Evolutionary conservation across 2,888 invertebrate species (phyloP).

Genomic region (Phyllotreta striolata): DNA sequence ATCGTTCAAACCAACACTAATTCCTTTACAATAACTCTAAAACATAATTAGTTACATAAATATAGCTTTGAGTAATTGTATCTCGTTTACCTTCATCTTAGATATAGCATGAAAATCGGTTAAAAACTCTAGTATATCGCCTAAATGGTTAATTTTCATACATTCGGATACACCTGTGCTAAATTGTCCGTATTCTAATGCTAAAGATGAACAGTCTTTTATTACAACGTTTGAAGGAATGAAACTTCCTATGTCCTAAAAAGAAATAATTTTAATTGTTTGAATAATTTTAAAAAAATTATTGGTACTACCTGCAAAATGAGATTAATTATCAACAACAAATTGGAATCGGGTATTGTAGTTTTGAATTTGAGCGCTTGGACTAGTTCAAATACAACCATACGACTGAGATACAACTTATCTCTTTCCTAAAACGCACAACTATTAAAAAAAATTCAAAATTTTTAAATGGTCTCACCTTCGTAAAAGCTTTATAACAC

Average conservation of each 20-base stretch:
- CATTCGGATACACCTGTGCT: constrained; percentile 93
- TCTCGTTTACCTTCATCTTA: constrained; percentile 84
- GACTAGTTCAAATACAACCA: constrained; percentile 92
- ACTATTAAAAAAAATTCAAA: constrained; percentile 6
- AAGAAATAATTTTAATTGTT: constrained; percentile 19
- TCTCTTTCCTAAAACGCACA: constrained; percentile 80
- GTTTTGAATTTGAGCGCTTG: constrained; percentile 96
- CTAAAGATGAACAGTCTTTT: constrained; percentile 64
- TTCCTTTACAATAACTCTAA: constrained; percentile 75
- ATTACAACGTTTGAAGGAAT: constrained; percentile 79
- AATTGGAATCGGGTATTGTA: constrained; percentile 92
- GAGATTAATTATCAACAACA: constrained; percentile 88
- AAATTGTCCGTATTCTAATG: constrained; percentile 63
- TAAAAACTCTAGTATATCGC: constrained; percentile 93
- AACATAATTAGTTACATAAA: constrained; percentile 35
- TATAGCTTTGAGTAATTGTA: constrained; percentile 1
- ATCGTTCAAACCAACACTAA: constrained; percentile 79
- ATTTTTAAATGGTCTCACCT: constrained; percentile 61
- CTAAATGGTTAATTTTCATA: constrained; percentile 83
- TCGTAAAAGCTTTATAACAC: constrained; percentile 87
- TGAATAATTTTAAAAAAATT: constrained; percentile 15
- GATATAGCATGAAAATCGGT: constrained; percentile 95
- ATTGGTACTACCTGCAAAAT: constrained; percentile 79
- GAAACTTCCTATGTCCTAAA: constrained; percentile 83
- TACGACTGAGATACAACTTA: constrained; percentile 89